These are phyloP conservation scores for Aptenodytes patagonicus DNA, from an alignment of 2,113 vertebrate species.

Conservation along the genomic window DNA sequence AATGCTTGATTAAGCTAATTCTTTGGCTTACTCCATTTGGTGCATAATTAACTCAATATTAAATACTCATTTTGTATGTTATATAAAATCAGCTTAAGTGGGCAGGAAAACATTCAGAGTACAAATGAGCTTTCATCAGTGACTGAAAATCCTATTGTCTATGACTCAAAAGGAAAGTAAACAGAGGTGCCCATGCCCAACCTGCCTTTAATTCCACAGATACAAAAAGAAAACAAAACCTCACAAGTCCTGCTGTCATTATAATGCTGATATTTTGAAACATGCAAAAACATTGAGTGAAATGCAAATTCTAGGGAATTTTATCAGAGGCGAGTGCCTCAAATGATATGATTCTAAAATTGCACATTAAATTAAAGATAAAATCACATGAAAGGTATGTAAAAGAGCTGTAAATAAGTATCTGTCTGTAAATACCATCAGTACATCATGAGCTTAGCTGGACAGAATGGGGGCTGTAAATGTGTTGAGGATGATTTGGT, in stretches of 20 bases:
- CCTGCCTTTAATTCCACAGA: background rate
- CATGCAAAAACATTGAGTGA: background rate
- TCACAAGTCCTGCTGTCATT: background rate
- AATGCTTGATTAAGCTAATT: constrained; percentile 5
- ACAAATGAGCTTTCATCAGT: constrained; percentile 1
- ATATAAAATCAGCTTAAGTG: background rate
- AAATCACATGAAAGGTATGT: background rate
- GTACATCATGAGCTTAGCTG: background rate
- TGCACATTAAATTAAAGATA: background rate
- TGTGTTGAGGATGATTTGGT: background rate
- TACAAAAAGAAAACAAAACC: background rate
- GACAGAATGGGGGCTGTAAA: background rate
- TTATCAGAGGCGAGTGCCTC: background rate
- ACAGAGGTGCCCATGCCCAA: background rate
- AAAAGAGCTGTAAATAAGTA: constrained; percentile 3
- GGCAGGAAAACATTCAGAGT: background rate
- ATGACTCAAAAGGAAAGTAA: background rate
- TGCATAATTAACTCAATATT: constrained; percentile 9
- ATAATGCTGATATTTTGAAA: constrained; percentile 54
- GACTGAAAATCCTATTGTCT: background rate
- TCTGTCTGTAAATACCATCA: constrained; percentile 21
- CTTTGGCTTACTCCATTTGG: background rate
- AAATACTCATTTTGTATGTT: background rate
- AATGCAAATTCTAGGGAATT: constrained; percentile 60
- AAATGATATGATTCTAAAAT: background rate